These are phyloP conservation scores for Acleris literana DNA, from an alignment of 2,888 invertebrate species.

Conservation along the genomic window DNA sequence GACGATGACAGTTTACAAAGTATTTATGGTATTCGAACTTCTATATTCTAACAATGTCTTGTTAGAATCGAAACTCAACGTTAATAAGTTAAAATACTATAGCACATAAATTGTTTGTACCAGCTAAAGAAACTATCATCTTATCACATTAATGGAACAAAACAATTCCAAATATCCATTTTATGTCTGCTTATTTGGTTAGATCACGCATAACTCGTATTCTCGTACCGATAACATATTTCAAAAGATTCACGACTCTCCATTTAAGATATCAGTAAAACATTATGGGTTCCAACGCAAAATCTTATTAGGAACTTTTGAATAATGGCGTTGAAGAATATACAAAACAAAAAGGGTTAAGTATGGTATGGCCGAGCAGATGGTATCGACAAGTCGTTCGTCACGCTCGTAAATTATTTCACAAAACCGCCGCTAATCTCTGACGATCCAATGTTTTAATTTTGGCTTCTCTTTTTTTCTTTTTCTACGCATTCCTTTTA, in stretches of 20 bases:
- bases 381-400: slow-evolving; percentile 80
- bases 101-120: slow-evolving; percentile 15
- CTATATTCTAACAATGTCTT: not conserved
- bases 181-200: slow-evolving; percentile 34
- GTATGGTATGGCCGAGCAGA: slow-evolving; percentile 71
- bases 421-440: slow-evolving; percentile 80
- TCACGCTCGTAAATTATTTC: slow-evolving; percentile 83
- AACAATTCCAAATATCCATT: slow-evolving; percentile 34
- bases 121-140: slow-evolving; percentile 7
- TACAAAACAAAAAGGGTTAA: slow-evolving; percentile 79
- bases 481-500: slow-evolving; percentile 64
- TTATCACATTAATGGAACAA: slow-evolving; percentile 30
- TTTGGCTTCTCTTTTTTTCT: slow-evolving; percentile 70
- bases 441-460: slow-evolving; percentile 78
- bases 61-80: not conserved
- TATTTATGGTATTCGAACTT: not conserved
- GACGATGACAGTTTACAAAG: slow-evolving; percentile 14
- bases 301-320: slow-evolving; percentile 76
- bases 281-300: slow-evolving; percentile 71
- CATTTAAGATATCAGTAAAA: slow-evolving; percentile 78
- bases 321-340: slow-evolving; percentile 77
- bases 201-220: slow-evolving; percentile 34
- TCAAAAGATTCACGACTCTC: slow-evolving; percentile 62
- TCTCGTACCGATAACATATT: slow-evolving; percentile 33
- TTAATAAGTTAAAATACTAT: not conserved